phyloP scores from a whole-genome alignment of 2,888 invertebrate genomes.

The Lasius fuliginosus region DNA sequence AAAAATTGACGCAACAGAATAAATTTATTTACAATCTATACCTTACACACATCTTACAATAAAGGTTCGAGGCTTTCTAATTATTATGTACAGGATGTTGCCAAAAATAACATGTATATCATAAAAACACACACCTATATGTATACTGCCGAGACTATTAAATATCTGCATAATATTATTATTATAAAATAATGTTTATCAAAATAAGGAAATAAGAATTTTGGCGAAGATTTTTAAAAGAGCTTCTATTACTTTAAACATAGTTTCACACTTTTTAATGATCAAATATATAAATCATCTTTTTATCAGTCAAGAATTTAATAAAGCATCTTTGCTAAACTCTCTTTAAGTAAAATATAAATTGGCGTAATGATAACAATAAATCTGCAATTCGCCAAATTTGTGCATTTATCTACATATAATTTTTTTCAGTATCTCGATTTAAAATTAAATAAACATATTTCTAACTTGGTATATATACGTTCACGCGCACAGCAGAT shows the following conservation, averaged over 20 bases:
- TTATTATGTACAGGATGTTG: conserved; percentile 35
- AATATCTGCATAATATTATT: conserved; percentile 5
- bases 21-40: conserved; percentile 68
- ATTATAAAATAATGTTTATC: neutral
- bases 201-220: conserved; percentile 4
- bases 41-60: conserved; percentile 38
- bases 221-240: neutral
- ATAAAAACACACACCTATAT: conserved; percentile 5
- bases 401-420: neutral
- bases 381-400: neutral
- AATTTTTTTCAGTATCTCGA: neutral
- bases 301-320: neutral
- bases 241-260: neutral
- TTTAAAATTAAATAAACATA: conserved; percentile 44
- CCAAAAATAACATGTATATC: neutral
- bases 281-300: conserved; percentile 1
- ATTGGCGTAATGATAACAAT: neutral
- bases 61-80: neutral
- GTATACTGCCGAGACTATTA: neutral
- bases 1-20: conserved; percentile 54
- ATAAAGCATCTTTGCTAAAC: neutral
- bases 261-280: neutral
- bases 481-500: conserved; percentile 34
- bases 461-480: conserved; percentile 59
- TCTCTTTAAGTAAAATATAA: neutral